These are phyloP conservation scores for Nyctibius grandis DNA, from an alignment of 2,797 vertebrate genomes.

Conservation along the genomic window DNA sequence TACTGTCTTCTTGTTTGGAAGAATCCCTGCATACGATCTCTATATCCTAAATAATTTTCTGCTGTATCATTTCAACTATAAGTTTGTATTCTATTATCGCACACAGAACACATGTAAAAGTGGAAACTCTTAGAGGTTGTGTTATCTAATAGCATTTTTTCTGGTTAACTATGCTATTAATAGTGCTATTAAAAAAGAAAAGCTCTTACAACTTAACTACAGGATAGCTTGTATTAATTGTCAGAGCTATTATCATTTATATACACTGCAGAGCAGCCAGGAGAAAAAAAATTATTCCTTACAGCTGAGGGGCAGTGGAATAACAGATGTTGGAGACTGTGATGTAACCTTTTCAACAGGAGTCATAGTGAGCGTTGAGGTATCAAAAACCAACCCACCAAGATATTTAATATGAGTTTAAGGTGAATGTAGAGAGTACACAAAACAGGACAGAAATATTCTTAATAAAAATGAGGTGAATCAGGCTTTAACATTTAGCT, in stretches of 20 bases:
- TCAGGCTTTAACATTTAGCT: neutral
- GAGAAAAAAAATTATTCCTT: neutral
- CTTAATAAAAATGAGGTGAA: neutral
- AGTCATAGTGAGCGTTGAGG: neutral
- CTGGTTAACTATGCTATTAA: neutral
- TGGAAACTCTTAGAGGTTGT: neutral
- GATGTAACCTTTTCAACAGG: neutral
- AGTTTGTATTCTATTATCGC: neutral
- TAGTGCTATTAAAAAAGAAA: neutral
- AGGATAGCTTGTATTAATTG: neutral
- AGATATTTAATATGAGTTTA: neutral
- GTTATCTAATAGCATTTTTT: neutral
- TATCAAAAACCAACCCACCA: neutral
- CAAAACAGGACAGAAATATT: neutral
- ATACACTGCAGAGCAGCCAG: neutral
- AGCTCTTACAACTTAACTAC: neutral
- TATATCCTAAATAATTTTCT: neutral
- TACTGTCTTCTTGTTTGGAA: neutral
- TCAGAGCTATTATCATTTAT: neutral
- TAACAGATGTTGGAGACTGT: neutral
- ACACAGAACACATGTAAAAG: neutral
- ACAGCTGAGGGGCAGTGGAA: neutral
- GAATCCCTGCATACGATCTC: neutral
- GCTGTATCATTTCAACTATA: neutral
- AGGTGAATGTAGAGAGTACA: neutral